Evolutionary conservation across 2,797 vertebrate genomes (phyloP).

Genomic region (Thaleichthys pacificus): DNA sequence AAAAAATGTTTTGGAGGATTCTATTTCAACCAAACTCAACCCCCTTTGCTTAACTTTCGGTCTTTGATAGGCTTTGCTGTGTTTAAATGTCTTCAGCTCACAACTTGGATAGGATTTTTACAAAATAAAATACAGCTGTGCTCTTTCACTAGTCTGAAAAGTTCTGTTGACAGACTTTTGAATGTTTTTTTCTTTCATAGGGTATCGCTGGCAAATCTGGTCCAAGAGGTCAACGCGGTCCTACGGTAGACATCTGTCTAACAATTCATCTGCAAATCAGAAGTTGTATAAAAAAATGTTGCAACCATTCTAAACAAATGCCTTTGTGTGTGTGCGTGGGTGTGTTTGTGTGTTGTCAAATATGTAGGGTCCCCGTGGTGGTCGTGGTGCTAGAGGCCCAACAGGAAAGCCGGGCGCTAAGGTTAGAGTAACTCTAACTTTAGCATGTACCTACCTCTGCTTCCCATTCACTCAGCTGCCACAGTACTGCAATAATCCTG

Average conservation of each 20-base stretch:
- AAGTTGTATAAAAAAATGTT: slow-evolving; percentile 8
- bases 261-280: slow-evolving; percentile 10
- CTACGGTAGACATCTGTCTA: slow-evolving; percentile 79
- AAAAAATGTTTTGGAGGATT: slow-evolving; percentile 33
- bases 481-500: background rate
- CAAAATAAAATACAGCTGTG: background rate
- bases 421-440: slow-evolving; percentile 65
- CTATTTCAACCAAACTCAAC: slow-evolving; percentile 36
- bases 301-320: background rate
- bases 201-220: slow-evolving; percentile 94
- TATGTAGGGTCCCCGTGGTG: slow-evolving; percentile 91
- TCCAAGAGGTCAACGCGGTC: slow-evolving; percentile 94
- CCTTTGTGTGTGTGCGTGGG: background rate
- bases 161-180: background rate
- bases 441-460: background rate
- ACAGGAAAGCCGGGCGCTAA: slow-evolving; percentile 97
- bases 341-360: background rate
- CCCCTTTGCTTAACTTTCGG: background rate
- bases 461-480: slow-evolving; percentile 22
- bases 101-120: background rate
- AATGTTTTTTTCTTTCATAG: slow-evolving; percentile 70
- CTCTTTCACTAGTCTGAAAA: background rate
- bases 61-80: background rate
- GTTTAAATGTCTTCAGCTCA: slow-evolving; percentile 33
- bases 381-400: slow-evolving; percentile 92